Percentiles rank a stretch among this genome's conserved stretches.
Conservation (phyloP, 2,797 vertebrate genomes). For the Odontamblyopus rebecca region DNA sequence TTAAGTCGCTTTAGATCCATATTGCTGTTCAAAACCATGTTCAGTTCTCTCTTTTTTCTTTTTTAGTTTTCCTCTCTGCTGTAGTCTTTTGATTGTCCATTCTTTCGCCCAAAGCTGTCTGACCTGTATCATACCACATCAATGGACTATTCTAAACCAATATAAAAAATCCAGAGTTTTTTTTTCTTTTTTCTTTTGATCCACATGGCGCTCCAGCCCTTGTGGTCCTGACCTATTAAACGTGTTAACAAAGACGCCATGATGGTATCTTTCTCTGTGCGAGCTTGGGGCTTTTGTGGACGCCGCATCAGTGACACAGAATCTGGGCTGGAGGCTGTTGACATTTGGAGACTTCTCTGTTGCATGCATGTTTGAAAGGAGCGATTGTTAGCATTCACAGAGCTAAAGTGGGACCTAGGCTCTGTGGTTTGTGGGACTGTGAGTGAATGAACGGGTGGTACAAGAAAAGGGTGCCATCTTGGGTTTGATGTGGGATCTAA, state of each 20-base stretch:
- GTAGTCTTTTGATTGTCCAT: background rate
- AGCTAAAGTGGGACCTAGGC: conserved; percentile 48
- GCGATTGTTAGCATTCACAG: conserved; percentile 38
- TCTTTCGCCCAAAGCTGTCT: background rate
- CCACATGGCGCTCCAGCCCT: conserved; percentile 15
- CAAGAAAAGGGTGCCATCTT: conserved; percentile 42
- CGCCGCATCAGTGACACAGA: conserved; percentile 39
- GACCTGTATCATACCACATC: background rate
- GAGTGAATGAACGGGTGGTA: conserved; percentile 29
- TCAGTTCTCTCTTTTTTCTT: background rate
- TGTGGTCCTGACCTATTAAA: conserved; percentile 40
- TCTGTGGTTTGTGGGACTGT: conserved; percentile 33
- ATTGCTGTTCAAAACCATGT: too few relatives aligned
- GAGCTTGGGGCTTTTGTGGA: conserved; percentile 21
- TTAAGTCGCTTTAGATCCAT: too few relatives aligned
- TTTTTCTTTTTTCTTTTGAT: conserved; percentile 28
- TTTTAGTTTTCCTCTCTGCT: background rate
- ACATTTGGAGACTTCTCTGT: conserved; percentile 53
- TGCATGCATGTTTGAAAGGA: conserved; percentile 39
- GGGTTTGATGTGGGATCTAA: conserved; percentile 47
- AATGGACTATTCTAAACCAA: background rate
- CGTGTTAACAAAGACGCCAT: conserved; percentile 47
- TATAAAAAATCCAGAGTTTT: conserved; percentile 19
- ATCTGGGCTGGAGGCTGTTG: conserved; percentile 32
- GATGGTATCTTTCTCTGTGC: conserved; percentile 35